These are phyloP conservation scores for Pachymerium ferrugineum DNA, from an alignment of 2,888 invertebrate species.

Conservation along the genomic window DNA sequence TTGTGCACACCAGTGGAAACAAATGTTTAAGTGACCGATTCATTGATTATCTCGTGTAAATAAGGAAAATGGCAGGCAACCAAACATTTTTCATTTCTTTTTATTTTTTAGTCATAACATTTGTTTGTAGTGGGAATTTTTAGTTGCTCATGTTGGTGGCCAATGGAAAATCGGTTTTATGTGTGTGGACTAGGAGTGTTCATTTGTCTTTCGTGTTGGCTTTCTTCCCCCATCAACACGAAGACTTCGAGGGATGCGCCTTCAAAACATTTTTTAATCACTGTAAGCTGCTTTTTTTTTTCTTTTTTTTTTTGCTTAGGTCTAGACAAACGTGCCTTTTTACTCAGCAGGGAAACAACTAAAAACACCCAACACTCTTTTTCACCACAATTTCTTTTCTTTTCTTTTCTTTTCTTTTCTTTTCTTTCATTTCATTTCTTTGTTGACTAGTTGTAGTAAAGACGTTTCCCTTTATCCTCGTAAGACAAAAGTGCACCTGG, in stretches of 20 bases:
- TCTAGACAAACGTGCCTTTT: conserved; percentile 35
- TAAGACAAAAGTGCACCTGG: background rate
- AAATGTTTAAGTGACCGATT: too few species aligned
- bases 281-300: background rate
- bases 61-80: too few species aligned
- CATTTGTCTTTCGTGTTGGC: background rate
- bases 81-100: background rate
- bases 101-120: background rate
- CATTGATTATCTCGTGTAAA: too few species aligned
- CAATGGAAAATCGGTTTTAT: background rate
- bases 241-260: conserved; percentile 3
- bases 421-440: background rate
- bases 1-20: too few species aligned
- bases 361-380: conserved; percentile 18
- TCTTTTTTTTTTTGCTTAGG: conserved; percentile 30
- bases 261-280: too few species aligned
- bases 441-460: background rate
- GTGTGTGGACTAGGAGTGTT: background rate
- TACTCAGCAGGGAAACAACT: conserved; percentile 31
- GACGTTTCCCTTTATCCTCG: background rate
- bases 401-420: background rate
- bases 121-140: background rate
- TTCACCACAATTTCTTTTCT: conserved; percentile 2
- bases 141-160: too few species aligned
- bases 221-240: conserved; percentile 16